Base-by-base conservation (phyloP, 2,113 vertebrate species). In the Desmodus rotundus region DNA sequence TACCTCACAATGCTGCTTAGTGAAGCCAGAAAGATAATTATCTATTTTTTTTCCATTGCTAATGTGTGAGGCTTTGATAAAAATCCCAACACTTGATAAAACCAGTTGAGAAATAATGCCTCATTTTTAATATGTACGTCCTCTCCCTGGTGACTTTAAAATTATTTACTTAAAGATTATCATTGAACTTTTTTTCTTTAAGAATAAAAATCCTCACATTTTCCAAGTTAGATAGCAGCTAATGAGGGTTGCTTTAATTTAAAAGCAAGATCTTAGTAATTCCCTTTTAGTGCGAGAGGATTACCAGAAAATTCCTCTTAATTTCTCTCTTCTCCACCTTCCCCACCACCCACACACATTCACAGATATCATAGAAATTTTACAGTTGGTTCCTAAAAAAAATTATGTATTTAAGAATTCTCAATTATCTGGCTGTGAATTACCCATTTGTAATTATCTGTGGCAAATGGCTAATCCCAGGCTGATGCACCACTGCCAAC, bases 221-320 rank as follows among this genome's bases (percentile, higher is more conserved):
- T 96, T 96, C 77, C 73, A 96, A 89, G 45, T 88, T 89, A 95
- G 36, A 91, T 82, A 72, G 45, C 50, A 10, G 28, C 72, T 91
- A 80, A 91, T 93, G 56, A 89, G n/a, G 73, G 47, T 74, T 91
- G 72, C n/a, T 90, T 87, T 33, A 93, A 63, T 93, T 93, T 96
- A 92, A 95, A 93, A 89, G 78, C 36, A 94, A 86, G 72, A 50
- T 54, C 5, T 96, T 87, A 81, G 80, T 77, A 87, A 93, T 95
- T 94, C 38, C 45, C 85, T 92, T 91, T 87, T 76, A 41, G 54
- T 93, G 81, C 68, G 95, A 96, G 83, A 58, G 56, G 36, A 92
- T 96, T 92, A 94, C 28, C 85, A 92, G 81, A 83, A 92, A 77
- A 83, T 97, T 96, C 13, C n/a, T 78, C 28, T 91, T 88, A 74